Evolutionary conservation across 1,140 invertebrate species (phyloP).

Genomic region (Lutraria rhynchaena): DNA sequence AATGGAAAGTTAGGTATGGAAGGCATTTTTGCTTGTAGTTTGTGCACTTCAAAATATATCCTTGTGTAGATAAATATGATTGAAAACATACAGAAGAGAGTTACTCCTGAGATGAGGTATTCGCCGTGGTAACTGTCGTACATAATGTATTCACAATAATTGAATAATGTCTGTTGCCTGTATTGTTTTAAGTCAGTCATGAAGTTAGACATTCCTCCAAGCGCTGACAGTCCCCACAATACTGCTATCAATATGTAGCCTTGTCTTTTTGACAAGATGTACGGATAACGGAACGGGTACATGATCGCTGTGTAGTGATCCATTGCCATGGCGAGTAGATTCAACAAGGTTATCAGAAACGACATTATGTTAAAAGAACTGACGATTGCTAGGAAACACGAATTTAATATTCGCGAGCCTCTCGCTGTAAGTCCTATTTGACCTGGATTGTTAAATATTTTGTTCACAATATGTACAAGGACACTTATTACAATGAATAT

Average conservation of each 20-base stretch:
- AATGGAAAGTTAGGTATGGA: constrained; percentile 57
- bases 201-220: constrained; percentile 83
- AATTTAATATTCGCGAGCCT: constrained; percentile 55
- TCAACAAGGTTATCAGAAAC: constrained; percentile 84
- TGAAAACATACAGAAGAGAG: constrained; percentile 81
- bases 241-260: constrained; percentile 87
- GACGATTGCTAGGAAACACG: constrained; percentile 67
- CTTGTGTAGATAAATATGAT: constrained; percentile 72
- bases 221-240: constrained; percentile 85
- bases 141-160: constrained; percentile 82
- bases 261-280: constrained; percentile 84
- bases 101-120: constrained; percentile 77
- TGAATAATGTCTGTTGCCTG: constrained; percentile 71
- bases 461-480: constrained; percentile 67
- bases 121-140: constrained; percentile 74
- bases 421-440: constrained; percentile 10
- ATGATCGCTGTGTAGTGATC: constrained; percentile 93
- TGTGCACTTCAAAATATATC: constrained; percentile 69
- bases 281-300: constrained; percentile 92
- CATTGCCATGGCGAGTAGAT: constrained; percentile 86
- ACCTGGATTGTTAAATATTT: constrained; percentile 63
- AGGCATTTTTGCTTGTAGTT: constrained; percentile 49
- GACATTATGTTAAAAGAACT: constrained; percentile 69
- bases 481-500: constrained; percentile 71
- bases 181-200: constrained; percentile 68